Conservation (phyloP, 2,888 invertebrate species). For the Amphipyra berbera region DNA sequence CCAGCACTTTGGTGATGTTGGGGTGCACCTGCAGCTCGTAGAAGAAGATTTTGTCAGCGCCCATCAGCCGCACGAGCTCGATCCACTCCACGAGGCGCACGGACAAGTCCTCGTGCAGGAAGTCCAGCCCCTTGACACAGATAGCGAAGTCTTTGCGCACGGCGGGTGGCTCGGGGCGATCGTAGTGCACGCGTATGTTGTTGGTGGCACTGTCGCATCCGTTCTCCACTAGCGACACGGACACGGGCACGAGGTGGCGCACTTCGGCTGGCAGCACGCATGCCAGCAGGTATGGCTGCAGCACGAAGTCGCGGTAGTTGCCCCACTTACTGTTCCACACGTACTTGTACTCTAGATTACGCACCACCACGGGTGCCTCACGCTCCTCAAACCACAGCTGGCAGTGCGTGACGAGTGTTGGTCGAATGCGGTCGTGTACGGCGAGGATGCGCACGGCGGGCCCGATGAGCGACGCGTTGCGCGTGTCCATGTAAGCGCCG, state of each 20-base stretch:
- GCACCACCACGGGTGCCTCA: conserved; percentile 94
- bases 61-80: conserved; percentile 95
- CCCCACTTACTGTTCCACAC: conserved; percentile 99
- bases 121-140: conserved; percentile 98
- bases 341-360: conserved; percentile 97
- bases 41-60: conserved; percentile 97
- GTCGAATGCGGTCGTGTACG: conserved; percentile 97
- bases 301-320: conserved; percentile 96
- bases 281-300: conserved; percentile 97
- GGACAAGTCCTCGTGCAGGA: conserved; percentile 97
- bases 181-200: conserved; percentile 95
- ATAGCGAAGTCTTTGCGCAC: conserved; percentile 95
- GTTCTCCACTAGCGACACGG: conserved; percentile 95
- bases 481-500: conserved; percentile 96
- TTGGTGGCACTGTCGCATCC: conserved; percentile 96
- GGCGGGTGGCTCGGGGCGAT: conserved; percentile 89
- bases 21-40: conserved; percentile 97
- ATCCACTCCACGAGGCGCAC: conserved; percentile 98
- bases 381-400: conserved; percentile 97
- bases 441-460: conserved; percentile 95
- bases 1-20: conserved; percentile 95
- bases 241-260: conserved; percentile 93
- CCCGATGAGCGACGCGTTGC: conserved; percentile 94
- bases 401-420: conserved; percentile 94
- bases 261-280: conserved; percentile 95